phyloP scores from a whole-genome alignment of 1,140 invertebrate genomes.

The Megalonaias nervosa region DNA sequence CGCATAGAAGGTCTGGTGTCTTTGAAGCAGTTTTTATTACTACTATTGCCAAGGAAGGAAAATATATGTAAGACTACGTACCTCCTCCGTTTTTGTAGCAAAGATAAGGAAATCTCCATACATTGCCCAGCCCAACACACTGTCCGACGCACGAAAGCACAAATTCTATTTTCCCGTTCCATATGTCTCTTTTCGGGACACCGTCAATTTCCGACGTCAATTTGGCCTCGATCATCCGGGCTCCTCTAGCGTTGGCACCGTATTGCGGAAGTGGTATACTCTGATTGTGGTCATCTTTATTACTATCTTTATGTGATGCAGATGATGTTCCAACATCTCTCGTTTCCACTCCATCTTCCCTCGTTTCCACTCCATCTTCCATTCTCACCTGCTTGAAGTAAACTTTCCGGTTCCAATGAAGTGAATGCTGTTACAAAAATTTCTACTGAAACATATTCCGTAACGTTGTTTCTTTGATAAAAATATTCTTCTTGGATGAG shows the following conservation, averaged over 20 bases:
- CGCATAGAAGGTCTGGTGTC: no score
- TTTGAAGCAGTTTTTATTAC: no score
- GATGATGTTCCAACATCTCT: constrained; percentile 28
- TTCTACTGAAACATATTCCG: no score
- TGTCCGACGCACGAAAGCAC: constrained; percentile 51
- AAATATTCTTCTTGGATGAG: no score
- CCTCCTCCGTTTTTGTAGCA: constrained; percentile 95
- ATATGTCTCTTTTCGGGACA: constrained; percentile 23
- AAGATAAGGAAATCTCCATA: constrained; percentile 93
- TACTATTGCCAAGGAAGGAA: no score
- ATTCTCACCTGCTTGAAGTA: not conserved
- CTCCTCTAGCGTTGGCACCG: not conserved
- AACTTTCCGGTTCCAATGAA: not conserved
- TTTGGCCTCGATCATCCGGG: constrained; percentile 23
- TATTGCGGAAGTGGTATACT: constrained; percentile 19
- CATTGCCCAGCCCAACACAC: constrained; percentile 87
- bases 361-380: constrained; percentile 7
- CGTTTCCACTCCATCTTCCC: constrained; percentile 8
- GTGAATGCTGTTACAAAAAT: no score
- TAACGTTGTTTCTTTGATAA: no score
- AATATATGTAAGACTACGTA: constrained; percentile 13
- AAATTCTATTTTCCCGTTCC: constrained; percentile 45
- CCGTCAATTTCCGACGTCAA: constrained; percentile 2
- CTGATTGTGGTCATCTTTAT: constrained; percentile 24
- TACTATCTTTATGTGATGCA: constrained; percentile 2